Evolutionary conservation across 2,888 invertebrate genomes (phyloP).

Genomic region (Liopterus haemorrhoidalis): DNA sequence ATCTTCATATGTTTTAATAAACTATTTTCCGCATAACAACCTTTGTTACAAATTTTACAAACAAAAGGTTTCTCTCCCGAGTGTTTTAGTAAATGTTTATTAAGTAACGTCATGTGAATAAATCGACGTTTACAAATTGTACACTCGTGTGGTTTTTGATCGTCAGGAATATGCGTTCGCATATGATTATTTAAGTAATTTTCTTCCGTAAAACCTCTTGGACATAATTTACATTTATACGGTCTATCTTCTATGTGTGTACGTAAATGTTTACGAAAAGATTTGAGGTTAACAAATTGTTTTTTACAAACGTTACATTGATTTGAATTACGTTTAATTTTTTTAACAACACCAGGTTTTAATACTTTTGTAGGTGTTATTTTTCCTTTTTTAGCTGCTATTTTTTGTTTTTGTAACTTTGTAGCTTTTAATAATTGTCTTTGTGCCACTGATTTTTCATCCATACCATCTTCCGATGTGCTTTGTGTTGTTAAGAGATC

Average conservation of each 20-base stretch:
- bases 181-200: slow-evolving; percentile 47
- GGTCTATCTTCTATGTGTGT: slow-evolving; percentile 47
- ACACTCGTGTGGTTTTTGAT: slow-evolving; percentile 48
- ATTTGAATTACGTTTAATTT: slow-evolving; percentile 41
- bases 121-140: slow-evolving; percentile 46
- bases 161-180: slow-evolving; percentile 44
- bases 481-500: slow-evolving; percentile 33
- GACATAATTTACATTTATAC: slow-evolving; percentile 44
- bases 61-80: slow-evolving; percentile 48
- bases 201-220: slow-evolving; percentile 45
- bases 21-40: slow-evolving; percentile 46
- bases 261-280: slow-evolving; percentile 46
- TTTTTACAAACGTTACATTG: slow-evolving; percentile 48
- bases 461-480: slow-evolving; percentile 36
- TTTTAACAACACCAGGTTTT: slow-evolving; percentile 37
- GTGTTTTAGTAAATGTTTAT: slow-evolving; percentile 47
- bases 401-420: slow-evolving; percentile 38
- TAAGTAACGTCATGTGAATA: slow-evolving; percentile 45
- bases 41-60: slow-evolving; percentile 46
- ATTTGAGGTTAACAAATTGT: slow-evolving; percentile 45
- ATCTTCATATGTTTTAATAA: slow-evolving; percentile 47
- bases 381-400: slow-evolving; percentile 32
- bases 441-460: slow-evolving; percentile 45
- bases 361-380: slow-evolving; percentile 40
- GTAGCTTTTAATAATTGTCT: slow-evolving; percentile 43